Evolutionary conservation across 2,797 vertebrate genomes (phyloP), one percentile per base, ranked within the genome.

Genomic region (Lagocephalus sceleratus): DNA sequence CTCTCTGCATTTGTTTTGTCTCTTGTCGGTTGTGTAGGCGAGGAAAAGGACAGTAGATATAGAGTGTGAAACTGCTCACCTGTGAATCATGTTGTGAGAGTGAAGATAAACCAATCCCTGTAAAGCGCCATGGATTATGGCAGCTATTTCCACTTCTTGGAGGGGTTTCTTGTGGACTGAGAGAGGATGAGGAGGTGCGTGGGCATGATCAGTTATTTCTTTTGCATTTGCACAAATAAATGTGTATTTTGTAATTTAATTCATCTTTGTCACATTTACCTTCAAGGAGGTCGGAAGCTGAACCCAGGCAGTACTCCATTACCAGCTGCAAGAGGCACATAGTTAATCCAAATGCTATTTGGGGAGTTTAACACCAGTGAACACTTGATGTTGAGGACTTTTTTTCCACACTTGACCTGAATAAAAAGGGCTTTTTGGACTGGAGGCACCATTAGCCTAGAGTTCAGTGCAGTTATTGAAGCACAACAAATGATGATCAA

Each of bases 261-360:
- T 25, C 3, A 19, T 5, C 47, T 71, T 0, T 17, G 23, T 32
- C 6, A 22, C 19, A 72, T 90, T 89, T 75, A 96, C 95, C 95
- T 93, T 96, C 95, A 66, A 97, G 83, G 63, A 97, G 92, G 76
- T 97, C 95, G 20, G 95, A 96, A 63, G 94, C 95, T 25, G 95
- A 97, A 75, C 94, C 94, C 86, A 96, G 77, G 86, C 95, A 97
- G 82, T 96, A 96, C 85, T 97, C 95, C 95, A 97, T 97, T 87
- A 96, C 94, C 88, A 97, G 88, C 95, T 97, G 52, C 47, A 41
- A 61, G 40, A 64, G 21, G 68, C 7, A 76, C 10, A 58, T 21
- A 56, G 19, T 67, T 66, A 46, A 22, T 64, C 0, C 3, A 5
- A 8, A 45, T 20, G 43, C 39, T 53, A 54, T 71, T 66, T 26